Evolutionary conservation across 1,140 invertebrate genomes (phyloP).

Genomic region (Drosophila lacteicornis): DNA sequence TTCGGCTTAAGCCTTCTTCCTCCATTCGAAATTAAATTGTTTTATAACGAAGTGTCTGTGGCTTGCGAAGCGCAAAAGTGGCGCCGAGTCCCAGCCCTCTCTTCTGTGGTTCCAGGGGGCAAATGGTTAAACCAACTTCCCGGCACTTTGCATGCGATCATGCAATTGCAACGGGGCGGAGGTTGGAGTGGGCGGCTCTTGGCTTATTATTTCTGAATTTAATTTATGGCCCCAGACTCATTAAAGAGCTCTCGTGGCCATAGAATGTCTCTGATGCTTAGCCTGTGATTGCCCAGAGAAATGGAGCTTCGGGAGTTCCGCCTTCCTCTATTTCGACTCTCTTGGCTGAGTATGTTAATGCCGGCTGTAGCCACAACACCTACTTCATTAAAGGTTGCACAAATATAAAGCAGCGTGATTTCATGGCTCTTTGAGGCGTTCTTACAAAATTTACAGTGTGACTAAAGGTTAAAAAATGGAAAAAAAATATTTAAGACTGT

Average conservation of each 20-base stretch:
- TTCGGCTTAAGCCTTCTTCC: slow-evolving; percentile 12
- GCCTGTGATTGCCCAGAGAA: slow-evolving; percentile 59
- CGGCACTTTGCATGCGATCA: slow-evolving; percentile 76
- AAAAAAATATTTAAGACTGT: background rate
- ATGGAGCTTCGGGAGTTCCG: background rate
- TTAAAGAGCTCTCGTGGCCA: slow-evolving; percentile 40
- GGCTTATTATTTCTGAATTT: slow-evolving; percentile 73
- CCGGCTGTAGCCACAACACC: slow-evolving; percentile 53
- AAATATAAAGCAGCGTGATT: slow-evolving; percentile 56
- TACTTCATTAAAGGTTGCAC: slow-evolving; percentile 64
- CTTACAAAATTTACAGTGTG: slow-evolving; percentile 50
- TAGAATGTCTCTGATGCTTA: slow-evolving; percentile 60
- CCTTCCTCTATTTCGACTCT: slow-evolving; percentile 24
- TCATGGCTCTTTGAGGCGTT: slow-evolving; percentile 46
- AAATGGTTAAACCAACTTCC: slow-evolving; percentile 33
- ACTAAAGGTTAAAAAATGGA: background rate
- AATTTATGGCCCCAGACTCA: slow-evolving; percentile 68
- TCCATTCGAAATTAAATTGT: slow-evolving; percentile 68
- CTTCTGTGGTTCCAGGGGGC: slow-evolving; percentile 21
- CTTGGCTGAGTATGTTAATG: slow-evolving; percentile 52
- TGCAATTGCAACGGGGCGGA: slow-evolving; percentile 45
- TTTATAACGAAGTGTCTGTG: slow-evolving; percentile 83
- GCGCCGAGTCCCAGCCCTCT: slow-evolving; percentile 39
- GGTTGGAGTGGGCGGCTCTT: slow-evolving; percentile 11
- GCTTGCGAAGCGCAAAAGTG: slow-evolving; percentile 74